A percentile compares a stretch with the other conserved stretches of the same genome.
Evolutionary conservation across 2,888 invertebrate genomes (phyloP).

Genomic region (Dicranocentrus wangi): DNA sequence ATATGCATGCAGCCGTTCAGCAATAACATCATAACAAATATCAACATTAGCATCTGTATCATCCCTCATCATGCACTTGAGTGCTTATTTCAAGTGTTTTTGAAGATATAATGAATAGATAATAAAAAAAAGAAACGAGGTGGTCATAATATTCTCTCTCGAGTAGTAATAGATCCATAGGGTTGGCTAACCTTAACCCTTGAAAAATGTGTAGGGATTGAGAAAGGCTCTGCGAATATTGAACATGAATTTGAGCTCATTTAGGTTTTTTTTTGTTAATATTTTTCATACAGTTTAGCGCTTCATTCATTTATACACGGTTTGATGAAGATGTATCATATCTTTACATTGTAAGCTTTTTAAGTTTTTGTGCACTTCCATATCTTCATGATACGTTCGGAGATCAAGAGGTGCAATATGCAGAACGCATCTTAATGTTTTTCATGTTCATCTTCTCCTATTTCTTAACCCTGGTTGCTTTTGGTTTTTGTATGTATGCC

Average conservation of each 20-base stretch:
- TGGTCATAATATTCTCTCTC: not conserved
- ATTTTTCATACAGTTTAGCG: not conserved
- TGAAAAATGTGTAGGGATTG: no score
- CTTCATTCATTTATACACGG: not conserved
- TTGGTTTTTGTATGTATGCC: slow-evolving; percentile 54
- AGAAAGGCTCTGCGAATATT: no score
- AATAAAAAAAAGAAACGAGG: not conserved
- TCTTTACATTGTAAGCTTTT: not conserved
- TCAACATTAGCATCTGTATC: not conserved
- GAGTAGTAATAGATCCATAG: no score
- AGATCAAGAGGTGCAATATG: slow-evolving; percentile 60
- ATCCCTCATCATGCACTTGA: not conserved
- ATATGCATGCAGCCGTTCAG: not conserved
- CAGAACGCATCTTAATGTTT: slow-evolving; percentile 58
- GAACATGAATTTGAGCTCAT: no score
- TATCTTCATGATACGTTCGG: not conserved
- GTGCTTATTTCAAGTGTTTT: slow-evolving; percentile 1
- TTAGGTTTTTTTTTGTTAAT: no score
- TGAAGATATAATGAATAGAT: not conserved
- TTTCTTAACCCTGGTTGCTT: no score
- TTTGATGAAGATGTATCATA: slow-evolving; percentile 5
- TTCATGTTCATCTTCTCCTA: slow-evolving; percentile 34
- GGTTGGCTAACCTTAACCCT: no score
- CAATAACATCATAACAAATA: slow-evolving; percentile 12
- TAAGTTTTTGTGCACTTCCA: slow-evolving; percentile 11